Conservation (phyloP, 2,888 invertebrate genomes). For the Selenia dentaria region DNA sequence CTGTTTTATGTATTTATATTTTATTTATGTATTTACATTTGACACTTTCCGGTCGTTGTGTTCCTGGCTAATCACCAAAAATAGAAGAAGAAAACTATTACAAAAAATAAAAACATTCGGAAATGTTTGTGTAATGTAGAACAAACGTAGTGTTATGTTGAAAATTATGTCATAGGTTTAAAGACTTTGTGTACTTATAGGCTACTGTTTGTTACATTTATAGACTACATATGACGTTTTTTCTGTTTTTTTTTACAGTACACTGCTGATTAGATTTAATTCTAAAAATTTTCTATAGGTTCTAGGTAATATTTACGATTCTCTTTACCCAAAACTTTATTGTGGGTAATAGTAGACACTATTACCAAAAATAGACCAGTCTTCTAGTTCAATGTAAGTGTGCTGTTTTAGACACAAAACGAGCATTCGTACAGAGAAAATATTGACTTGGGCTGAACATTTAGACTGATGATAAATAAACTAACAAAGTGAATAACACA, state of each 20-base stretch:
- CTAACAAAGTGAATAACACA: too few species aligned
- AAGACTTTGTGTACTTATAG: slow-evolving; percentile 27
- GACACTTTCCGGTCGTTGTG: slow-evolving; percentile 24
- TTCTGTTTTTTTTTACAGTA: slow-evolving; percentile 5
- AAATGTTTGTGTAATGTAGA: slow-evolving; percentile 44
- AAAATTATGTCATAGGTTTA: slow-evolving; percentile 38
- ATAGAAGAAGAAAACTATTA: slow-evolving; percentile 37
- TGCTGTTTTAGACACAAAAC: too few species aligned
- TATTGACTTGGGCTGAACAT: too few species aligned
- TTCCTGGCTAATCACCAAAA: slow-evolving; percentile 60
- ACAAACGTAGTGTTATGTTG: slow-evolving; percentile 43
- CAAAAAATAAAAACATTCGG: slow-evolving; percentile 16
- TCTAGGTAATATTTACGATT: too few species aligned
- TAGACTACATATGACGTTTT: slow-evolving; percentile 15
- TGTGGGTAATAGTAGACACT: too few species aligned
- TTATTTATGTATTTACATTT: slow-evolving; percentile 12
- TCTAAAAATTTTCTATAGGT: too few species aligned
- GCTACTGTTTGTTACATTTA: slow-evolving; percentile 22
- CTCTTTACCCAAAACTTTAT: too few species aligned
- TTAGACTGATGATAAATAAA: too few species aligned
- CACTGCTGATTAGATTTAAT: too few species aligned
- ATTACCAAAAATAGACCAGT: too few species aligned
- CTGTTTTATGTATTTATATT: background rate
- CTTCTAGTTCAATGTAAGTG: too few species aligned
- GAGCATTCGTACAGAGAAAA: too few species aligned